Conservation (phyloP, 2,113 vertebrate species). For the Osmerus eperlanus region DNA sequence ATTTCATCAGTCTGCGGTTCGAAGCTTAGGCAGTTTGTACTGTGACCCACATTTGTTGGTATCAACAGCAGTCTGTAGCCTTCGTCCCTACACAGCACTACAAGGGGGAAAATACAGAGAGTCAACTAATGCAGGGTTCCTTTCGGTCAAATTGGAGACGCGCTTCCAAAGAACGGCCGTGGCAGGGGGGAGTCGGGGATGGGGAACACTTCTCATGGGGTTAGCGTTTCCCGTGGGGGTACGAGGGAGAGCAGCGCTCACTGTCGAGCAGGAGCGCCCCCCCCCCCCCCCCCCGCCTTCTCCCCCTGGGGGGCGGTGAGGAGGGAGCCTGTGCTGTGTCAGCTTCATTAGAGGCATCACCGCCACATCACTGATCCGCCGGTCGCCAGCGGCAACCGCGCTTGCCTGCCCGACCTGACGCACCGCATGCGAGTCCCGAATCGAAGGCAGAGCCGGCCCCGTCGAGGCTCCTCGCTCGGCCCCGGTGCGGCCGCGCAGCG, state of each 20-base stretch:
- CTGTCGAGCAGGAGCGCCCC: conserved; percentile 52
- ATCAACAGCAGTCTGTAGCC: conserved; percentile 22
- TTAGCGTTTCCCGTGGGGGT: conserved; percentile 15
- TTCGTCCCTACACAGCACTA: conserved; percentile 15
- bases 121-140: conserved; percentile 26
- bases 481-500: not conserved
- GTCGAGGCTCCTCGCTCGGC: not conserved
- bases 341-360: conserved; percentile 76
- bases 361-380: conserved; percentile 69
- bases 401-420: conserved; percentile 52
- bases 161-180: not conserved
- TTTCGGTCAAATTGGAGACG: conserved; percentile 21
- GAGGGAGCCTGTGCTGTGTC: conserved; percentile 69
- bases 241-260: conserved; percentile 13
- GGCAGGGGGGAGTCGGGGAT: conserved; percentile 9
- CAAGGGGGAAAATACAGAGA: conserved; percentile 44
- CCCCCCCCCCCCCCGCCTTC: not conserved
- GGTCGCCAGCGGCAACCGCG: conserved; percentile 62
- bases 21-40: conserved; percentile 27
- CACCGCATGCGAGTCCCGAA: conserved; percentile 48
- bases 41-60: conserved; percentile 53
- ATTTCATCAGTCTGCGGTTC: conserved; percentile 31
- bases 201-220: conserved; percentile 14
- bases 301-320: conserved; percentile 39
- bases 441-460: conserved; percentile 25